Evolutionary conservation across 2,113 vertebrate genomes (phyloP), one percentile per base, ranked within the genome.

Genomic region (Lota lota): DNA sequence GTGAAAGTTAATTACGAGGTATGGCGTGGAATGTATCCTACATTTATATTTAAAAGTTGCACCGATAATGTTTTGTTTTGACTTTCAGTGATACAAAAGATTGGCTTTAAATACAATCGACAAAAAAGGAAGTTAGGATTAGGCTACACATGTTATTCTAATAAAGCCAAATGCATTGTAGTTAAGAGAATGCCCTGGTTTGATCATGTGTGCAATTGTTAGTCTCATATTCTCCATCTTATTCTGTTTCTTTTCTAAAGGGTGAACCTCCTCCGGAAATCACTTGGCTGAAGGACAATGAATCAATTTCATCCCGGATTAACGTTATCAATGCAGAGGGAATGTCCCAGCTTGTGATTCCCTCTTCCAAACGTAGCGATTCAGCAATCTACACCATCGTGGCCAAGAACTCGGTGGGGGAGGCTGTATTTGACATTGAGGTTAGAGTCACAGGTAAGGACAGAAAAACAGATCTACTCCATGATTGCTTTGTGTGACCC

Each of bases 1-100:
- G 85, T 95, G 65, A 93, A 91, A 63, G 75, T 96, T 36, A 89
- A 84, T 66, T 95, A 94, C 76, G 92, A 96, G 88, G 95, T 96
- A 85, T 50, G 82, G 83, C 60, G 61, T 67, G 22, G 14, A 63
- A 21, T 8, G 54, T 64, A 5, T 14, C 63, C n/a, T 58, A 5
- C 10, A 58, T 11, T 21, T 19, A 59, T 59, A 59, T 59, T 59
- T 22, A 18, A 56, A 56, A 3, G 53, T 17, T 17, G 3, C 17
- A 56, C 51, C 12, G 51, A 17, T 56, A 18, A 56, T n/a, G n/a
- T 56, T 18, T 56, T 1, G 16, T n/a, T 56, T 18, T 56, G 3
- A 56, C 53, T 56, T 56, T n/a, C 51, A 53, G 11, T 15, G 16
- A 53, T 53, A 53, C 12, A 12, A 53, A 53, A 53, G 16, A 53